phyloP scores from a whole-genome alignment of 2,797 vertebrate species.

The Crypturellus tataupa region DNA sequence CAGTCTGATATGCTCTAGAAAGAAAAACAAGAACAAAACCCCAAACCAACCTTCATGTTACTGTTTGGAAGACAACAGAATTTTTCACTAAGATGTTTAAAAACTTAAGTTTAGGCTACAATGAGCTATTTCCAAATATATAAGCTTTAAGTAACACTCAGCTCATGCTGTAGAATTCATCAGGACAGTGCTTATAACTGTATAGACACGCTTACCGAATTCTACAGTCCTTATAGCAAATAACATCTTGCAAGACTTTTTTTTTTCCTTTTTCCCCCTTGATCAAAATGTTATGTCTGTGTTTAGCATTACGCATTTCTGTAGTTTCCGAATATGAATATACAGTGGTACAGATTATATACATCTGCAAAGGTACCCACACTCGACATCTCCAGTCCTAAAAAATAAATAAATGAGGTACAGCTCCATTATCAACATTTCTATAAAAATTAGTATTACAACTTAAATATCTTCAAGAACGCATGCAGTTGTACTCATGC shows the following conservation, averaged over 20 bases:
- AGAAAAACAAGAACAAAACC: neutral
- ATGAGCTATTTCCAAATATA: neutral
- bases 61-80: neutral
- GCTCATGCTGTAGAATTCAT: neutral
- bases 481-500: fast-evolving
- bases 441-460: neutral
- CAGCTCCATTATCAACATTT: neutral
- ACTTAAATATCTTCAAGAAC: neutral
- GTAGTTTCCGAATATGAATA: neutral
- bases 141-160: neutral
- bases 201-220: neutral
- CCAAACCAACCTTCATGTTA: neutral
- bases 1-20: neutral
- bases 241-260: neutral
- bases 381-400: neutral
- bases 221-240: neutral
- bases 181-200: neutral
- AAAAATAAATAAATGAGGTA: neutral
- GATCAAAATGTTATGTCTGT: fast-evolving
- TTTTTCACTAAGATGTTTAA: neutral
- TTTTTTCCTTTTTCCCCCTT: neutral
- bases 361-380: neutral
- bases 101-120: neutral
- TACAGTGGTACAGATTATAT: neutral
- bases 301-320: neutral